Percentiles rank a stretch among this genome's conserved stretches.
phyloP scores from a whole-genome alignment of 2,113 vertebrate species.

The Rhabdomys dilectus region DNA sequence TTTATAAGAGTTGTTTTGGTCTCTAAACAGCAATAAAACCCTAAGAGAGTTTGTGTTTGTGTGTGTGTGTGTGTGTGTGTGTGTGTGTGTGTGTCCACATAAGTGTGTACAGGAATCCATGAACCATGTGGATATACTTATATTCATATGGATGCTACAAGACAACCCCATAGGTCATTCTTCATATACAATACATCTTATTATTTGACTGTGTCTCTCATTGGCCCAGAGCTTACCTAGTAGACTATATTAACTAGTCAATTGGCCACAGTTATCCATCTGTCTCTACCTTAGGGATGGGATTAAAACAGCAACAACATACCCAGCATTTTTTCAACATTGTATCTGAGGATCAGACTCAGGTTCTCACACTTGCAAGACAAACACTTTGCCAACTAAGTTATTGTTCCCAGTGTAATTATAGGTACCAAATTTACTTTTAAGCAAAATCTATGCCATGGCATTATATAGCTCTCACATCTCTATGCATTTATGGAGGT shows the following conservation, averaged over 20 bases:
- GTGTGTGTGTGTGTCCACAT: background rate
- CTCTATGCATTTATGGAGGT: background rate
- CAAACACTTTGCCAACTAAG: background rate
- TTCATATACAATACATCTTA: background rate
- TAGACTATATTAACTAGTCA: background rate
- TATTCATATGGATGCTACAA: background rate
- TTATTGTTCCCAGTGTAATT: background rate
- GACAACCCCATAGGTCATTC: background rate
- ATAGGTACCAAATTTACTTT: background rate
- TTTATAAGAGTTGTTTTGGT: no score
- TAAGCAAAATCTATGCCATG: conserved; percentile 15
- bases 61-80: background rate
- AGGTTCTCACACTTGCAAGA: background rate
- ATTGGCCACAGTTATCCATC: no score
- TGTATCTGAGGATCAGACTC: background rate
- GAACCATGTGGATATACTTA: background rate
- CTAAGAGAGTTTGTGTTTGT: no score
- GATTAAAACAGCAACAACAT: background rate
- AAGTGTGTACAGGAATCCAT: background rate
- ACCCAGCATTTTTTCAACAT: background rate
- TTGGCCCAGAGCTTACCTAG: background rate
- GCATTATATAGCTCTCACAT: background rate
- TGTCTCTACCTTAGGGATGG: background rate
- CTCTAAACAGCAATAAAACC: no score
- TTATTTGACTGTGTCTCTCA: background rate